phyloP scores from a whole-genome alignment of 2,888 invertebrate species.

The Crossocerus cetratus region DNA sequence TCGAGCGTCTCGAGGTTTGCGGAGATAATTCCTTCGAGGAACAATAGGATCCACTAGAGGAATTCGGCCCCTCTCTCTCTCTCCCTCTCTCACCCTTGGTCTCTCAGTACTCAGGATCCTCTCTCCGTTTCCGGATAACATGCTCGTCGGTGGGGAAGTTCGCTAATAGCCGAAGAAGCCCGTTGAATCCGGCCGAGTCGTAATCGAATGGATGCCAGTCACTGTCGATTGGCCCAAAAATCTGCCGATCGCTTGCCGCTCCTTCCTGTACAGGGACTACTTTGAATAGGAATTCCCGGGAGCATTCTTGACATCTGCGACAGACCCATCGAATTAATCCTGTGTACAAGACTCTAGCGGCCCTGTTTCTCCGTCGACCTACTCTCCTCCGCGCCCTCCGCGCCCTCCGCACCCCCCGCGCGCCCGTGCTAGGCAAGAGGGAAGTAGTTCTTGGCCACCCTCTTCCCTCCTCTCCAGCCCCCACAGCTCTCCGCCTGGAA shows the following conservation, averaged over 20 bases:
- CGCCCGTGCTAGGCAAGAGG: not conserved
- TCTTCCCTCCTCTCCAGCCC: too few species aligned
- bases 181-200: conserved; percentile 38
- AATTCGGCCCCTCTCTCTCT: too few species aligned
- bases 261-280: conserved; percentile 43
- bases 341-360: conserved; percentile 40
- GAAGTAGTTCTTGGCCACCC: conserved; percentile 32
- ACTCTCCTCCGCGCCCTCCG: not conserved
- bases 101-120: too few species aligned
- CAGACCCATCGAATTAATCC: conserved; percentile 60
- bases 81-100: not conserved
- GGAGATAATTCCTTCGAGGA: too few species aligned
- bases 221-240: conserved; percentile 46
- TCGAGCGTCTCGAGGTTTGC: too few species aligned
- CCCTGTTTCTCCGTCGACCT: conserved; percentile 28
- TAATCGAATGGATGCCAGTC: conserved; percentile 49
- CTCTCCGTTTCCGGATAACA: conserved; percentile 24
- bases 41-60: too few species aligned
- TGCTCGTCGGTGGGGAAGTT: conserved; percentile 15
- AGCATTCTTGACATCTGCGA: conserved; percentile 59
- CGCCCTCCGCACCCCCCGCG: not conserved
- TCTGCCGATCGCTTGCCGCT: conserved; percentile 33
- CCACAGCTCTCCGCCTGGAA: not conserved
- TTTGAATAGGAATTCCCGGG: conserved; percentile 52
- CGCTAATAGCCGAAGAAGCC: conserved; percentile 34